Evolutionary conservation across 2,888 invertebrate genomes (phyloP).

Genomic region (Eupithecia vulgata): DNA sequence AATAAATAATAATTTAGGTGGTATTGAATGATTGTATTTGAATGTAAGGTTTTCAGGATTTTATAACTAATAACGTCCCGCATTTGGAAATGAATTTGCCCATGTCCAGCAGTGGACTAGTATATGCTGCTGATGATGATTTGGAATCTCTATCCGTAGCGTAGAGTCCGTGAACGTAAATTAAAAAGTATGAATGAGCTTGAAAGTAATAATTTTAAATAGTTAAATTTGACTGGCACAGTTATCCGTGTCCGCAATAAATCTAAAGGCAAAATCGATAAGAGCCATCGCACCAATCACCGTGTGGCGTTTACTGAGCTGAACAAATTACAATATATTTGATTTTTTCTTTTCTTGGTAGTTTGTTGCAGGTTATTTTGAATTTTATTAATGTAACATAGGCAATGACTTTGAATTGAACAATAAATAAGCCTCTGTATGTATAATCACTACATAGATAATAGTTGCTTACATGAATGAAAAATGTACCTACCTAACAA

Average conservation of each 20-base stretch:
- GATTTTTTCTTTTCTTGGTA: background rate
- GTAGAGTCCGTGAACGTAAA: constrained; percentile 1
- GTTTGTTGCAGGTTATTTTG: background rate
- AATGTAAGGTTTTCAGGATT: background rate
- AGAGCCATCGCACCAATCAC: constrained; percentile 8
- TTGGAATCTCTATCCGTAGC: background rate
- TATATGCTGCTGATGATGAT: too few relatives aligned
- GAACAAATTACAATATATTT: constrained; percentile 1
- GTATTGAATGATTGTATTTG: background rate
- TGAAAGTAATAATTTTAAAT: constrained; percentile 25
- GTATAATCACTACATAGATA: background rate
- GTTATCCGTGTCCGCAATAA: constrained; percentile 23
- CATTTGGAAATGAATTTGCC: too few relatives aligned
- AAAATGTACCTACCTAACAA: too few relatives aligned
- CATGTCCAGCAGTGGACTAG: too few relatives aligned
- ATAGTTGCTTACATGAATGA: background rate
- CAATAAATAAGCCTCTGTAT: background rate
- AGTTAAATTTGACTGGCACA: constrained; percentile 20
- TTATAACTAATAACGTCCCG: background rate
- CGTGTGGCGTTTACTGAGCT: background rate
- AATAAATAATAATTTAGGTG: background rate
- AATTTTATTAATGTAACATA: too few relatives aligned
- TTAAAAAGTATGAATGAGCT: constrained; percentile 22
- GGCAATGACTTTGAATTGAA: background rate
- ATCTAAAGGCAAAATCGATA: constrained; percentile 20